phyloP scores from a whole-genome alignment of 2,113 vertebrate genomes.

The Fulmarus glacialis region DNA sequence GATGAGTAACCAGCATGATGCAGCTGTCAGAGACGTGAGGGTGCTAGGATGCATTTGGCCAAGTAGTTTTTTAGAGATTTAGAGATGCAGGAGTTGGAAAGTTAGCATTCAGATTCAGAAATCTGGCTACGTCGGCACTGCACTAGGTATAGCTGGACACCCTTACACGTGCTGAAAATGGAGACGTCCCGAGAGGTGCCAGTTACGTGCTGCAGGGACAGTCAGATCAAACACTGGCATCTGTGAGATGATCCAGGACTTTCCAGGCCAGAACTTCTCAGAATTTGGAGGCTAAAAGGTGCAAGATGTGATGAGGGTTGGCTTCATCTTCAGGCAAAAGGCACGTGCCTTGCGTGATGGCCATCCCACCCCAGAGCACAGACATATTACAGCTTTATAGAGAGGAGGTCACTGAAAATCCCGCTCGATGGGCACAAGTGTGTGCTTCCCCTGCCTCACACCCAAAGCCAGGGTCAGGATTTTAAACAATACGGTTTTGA shows the following conservation, averaged over 20 bases:
- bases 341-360: accelerated
- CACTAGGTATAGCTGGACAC: not conserved
- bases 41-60: not conserved
- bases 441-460: not conserved
- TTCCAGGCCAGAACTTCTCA: not conserved
- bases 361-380: not conserved
- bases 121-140: accelerated
- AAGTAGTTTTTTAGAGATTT: not conserved
- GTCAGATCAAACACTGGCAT: not conserved
- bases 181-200: accelerated
- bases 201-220: not conserved
- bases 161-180: accelerated
- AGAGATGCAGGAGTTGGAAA: not conserved
- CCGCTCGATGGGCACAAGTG: accelerated
- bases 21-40: not conserved
- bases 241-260: not conserved
- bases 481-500: not conserved
- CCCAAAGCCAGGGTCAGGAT: not conserved
- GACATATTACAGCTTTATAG: accelerated
- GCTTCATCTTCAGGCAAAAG: not conserved
- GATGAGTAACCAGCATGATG: not conserved
- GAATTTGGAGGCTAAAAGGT: not conserved
- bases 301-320: not conserved
- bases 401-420: accelerated
- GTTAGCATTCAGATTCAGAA: not conserved